phyloP scores from a whole-genome alignment of 2,888 invertebrate genomes.

The Stratiomys singularior region DNA sequence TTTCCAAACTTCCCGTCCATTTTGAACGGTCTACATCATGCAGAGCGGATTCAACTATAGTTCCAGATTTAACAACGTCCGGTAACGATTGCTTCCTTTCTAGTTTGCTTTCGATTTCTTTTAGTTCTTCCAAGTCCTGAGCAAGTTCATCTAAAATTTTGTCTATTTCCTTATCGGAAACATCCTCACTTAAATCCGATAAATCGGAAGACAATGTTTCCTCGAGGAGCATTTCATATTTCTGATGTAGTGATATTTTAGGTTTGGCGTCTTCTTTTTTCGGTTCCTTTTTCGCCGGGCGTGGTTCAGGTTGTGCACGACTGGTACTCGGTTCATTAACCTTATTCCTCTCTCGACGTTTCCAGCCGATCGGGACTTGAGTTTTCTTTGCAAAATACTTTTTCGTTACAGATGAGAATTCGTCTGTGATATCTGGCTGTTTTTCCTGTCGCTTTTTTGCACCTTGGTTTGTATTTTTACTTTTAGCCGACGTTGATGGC shows the following conservation, averaged over 20 bases:
- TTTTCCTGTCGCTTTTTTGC: conserved; percentile 56
- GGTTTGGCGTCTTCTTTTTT: background rate
- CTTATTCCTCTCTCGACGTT: background rate
- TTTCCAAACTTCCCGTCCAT: background rate
- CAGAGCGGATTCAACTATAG: background rate
- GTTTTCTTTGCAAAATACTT: conserved; percentile 18
- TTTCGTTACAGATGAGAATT: conserved; percentile 53
- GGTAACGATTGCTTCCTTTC: conserved; percentile 52
- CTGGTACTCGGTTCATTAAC: background rate
- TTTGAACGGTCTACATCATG: background rate
- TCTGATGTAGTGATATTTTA: background rate
- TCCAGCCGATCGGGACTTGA: background rate
- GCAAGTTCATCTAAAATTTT: conserved; percentile 59
- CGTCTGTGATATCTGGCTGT: conserved; percentile 56
- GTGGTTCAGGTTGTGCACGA: background rate
- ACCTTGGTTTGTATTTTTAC: background rate
- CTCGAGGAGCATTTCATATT: background rate
- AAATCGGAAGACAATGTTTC: background rate
- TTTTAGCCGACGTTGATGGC: background rate
- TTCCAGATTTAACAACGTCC: conserved; percentile 53
- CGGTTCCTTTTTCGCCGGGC: background rate
- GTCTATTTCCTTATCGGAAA: conserved; percentile 55
- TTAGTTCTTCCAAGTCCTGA: conserved; percentile 54
- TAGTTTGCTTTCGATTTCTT: conserved; percentile 38
- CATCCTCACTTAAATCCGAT: background rate